Evolutionary conservation across 2,888 invertebrate genomes (phyloP), one percentile per base, ranked within the genome.

Genomic region (Hirtodrosophila confusa): DNA sequence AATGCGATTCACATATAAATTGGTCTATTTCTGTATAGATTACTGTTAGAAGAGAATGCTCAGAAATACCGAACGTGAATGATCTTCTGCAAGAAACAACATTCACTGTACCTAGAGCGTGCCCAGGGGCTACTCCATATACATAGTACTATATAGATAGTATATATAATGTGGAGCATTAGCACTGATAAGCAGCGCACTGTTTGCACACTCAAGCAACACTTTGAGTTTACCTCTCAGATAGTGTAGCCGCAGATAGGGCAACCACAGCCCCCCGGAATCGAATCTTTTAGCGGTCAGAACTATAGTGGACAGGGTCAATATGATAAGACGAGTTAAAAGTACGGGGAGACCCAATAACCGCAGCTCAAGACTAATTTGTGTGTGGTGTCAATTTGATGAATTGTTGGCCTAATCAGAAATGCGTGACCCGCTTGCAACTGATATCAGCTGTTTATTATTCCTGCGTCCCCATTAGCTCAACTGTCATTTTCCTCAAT

Each of bases 381-480:
- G 29, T 8, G 36, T 27, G 23, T 64, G 50, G 80, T 75, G 87
- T 64, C 17, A 65, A 67, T 53, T 67, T 80, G 88, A 80, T 82
- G 61, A 36, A 77, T 74, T 29, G 41, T 45, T 33, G 44, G 37
- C 35, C 71, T 50, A 24, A 36, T 41, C 55, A n/a, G 47, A 8
- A n/a, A 17, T 11, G 69, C 36, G 12, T 40, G 69, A 17, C 45
- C 39, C 41, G 17, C n/a, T 49, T 36, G 12, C 17, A 36, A 9
- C 39, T 8, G 9, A 23, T 37, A 49, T 49, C 56, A 35, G 40
- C 35, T 10, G 24, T 9, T 37, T 11, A 9, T 33, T 10, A 35
- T 40, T 49, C 53, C 63, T 58, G 23, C 54, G 69, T 4, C n/a
- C 49, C 68, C 41, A 51, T 61, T 69, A 37, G 40, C 5, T 47